Evolutionary conservation across 2,888 invertebrate genomes (phyloP), one percentile per base, ranked within the genome.

Genomic region (Protodeltote pygarga): DNA sequence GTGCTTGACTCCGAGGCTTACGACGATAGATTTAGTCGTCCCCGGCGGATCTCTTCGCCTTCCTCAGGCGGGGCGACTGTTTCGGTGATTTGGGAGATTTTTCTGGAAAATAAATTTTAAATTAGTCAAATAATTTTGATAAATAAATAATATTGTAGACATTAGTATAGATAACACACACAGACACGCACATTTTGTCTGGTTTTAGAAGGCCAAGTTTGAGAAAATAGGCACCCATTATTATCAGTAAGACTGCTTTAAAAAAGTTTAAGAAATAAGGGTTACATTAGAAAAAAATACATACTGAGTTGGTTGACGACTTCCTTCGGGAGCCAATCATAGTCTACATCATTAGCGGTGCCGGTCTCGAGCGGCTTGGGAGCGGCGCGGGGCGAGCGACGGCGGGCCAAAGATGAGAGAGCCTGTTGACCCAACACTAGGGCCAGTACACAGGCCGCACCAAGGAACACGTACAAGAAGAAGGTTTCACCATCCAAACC

Each of bases 401-500:
- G 95, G 48, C 96, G 94, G 17, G 98, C 97, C 34, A 98, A 95
- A 0, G 97, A 96, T 17, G 97, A 94, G 9, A 98, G 92, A 20
- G 97, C 95, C 79, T 97, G 97, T 80, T 98, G 98, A 0, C 97
- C 97, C 52, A 96, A 94, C 44, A 99, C 97, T 44, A 98, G 91
- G 4, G 97, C 93, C 34, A 99, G 92, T 33, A 99, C 96, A 35
- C 95, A 95, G 46, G 97, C 95, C 2, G 98, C 99, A 11, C 97
- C 97, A 55, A 99, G 93, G 92, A 99, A 97, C 47, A 99, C 94
- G 81, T 99, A 99, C 67, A 99, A 93, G 95, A 99, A 99, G 93
- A 99, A 97, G 13, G 99, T 99, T 93, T 99, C 99, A 13, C 98
- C 98, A 83, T 99, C 99, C 48, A 99, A 93, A 40, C 99, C 98